A percentile compares a stretch with the other conserved stretches of the same genome.
Conservation (phyloP, 2,113 vertebrate species). For the Zootoca vivipara region DNA sequence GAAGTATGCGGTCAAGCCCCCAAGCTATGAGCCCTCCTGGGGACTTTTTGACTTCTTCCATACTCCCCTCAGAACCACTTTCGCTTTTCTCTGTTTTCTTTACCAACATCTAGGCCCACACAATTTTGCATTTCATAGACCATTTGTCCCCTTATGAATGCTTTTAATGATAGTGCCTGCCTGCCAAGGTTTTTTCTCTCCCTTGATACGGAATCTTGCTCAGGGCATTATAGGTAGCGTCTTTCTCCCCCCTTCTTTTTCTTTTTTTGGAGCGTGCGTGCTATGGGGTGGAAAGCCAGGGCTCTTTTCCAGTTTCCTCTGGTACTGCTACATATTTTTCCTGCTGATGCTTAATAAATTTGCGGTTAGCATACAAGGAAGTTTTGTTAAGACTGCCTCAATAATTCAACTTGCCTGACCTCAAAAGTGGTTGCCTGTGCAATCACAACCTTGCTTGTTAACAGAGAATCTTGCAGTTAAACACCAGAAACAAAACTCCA, state of each 20-base stretch:
- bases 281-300: not conserved
- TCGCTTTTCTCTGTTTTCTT: not conserved
- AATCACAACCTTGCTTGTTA: slow-evolving; percentile 5
- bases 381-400: not conserved
- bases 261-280: not conserved
- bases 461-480: not conserved
- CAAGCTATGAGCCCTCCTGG: not conserved
- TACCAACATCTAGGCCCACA: not conserved
- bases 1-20: not conserved
- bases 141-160: not conserved
- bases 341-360: slow-evolving; percentile 18
- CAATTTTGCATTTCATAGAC: not conserved
- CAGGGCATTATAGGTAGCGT: not conserved
- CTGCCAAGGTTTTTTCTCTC: not conserved
- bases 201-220: not conserved
- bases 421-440: not conserved
- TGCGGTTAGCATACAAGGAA: slow-evolving; percentile 1
- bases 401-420: slow-evolving; percentile 15
- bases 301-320: not conserved
- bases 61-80: not conserved
- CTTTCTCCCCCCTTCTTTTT: not conserved
- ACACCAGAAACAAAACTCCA: slow-evolving; percentile 7
- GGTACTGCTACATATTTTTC: not conserved
- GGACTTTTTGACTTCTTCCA: not conserved
- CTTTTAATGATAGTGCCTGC: not conserved